Percentiles rank a stretch among this genome's conserved stretches.
Conservation (phyloP, 2,888 invertebrate genomes). For the Drosophila affinis region DNA sequence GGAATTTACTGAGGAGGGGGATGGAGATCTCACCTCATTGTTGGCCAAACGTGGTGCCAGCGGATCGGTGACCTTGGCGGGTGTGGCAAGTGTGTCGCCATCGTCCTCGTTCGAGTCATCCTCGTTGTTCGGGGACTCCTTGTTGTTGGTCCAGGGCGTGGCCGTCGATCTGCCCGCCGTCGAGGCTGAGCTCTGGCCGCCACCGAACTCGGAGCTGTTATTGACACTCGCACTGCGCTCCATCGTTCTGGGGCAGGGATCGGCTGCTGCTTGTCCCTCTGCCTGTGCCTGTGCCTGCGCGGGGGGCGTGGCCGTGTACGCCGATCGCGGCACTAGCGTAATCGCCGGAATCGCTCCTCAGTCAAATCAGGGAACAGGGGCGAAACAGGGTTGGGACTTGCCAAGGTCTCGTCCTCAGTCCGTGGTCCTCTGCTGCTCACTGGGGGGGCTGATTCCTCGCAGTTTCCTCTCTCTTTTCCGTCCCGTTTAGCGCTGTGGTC, state of each 20-base stretch:
- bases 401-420: slow-evolving; percentile 20
- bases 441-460: background rate
- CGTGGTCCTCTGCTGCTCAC: slow-evolving; percentile 9
- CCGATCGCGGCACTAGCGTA: slow-evolving; percentile 71
- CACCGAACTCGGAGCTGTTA: slow-evolving; percentile 74
- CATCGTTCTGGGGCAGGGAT: slow-evolving; percentile 53
- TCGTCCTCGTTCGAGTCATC: slow-evolving; percentile 82
- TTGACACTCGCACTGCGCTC: slow-evolving; percentile 71
- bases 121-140: slow-evolving; percentile 74
- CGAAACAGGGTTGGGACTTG: slow-evolving; percentile 15
- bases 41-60: slow-evolving; percentile 81
- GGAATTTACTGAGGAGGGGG: too few species aligned
- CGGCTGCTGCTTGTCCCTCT: slow-evolving; percentile 7
- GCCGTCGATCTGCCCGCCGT: slow-evolving; percentile 55
- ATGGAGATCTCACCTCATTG: slow-evolving; percentile 77
- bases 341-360: slow-evolving; percentile 53
- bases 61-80: slow-evolving; percentile 82
- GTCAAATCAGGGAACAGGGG: slow-evolving; percentile 48
- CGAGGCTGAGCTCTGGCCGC: slow-evolving; percentile 33
- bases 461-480: slow-evolving; percentile 11
- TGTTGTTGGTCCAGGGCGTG: slow-evolving; percentile 78
- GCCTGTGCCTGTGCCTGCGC: background rate
- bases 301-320: slow-evolving; percentile 56
- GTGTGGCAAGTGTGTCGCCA: slow-evolving; percentile 72
- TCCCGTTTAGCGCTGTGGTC: slow-evolving; percentile 25